These are phyloP conservation scores for Lepidochrysops patricia DNA, from an alignment of 2,888 invertebrate species.

Conservation along the genomic window DNA sequence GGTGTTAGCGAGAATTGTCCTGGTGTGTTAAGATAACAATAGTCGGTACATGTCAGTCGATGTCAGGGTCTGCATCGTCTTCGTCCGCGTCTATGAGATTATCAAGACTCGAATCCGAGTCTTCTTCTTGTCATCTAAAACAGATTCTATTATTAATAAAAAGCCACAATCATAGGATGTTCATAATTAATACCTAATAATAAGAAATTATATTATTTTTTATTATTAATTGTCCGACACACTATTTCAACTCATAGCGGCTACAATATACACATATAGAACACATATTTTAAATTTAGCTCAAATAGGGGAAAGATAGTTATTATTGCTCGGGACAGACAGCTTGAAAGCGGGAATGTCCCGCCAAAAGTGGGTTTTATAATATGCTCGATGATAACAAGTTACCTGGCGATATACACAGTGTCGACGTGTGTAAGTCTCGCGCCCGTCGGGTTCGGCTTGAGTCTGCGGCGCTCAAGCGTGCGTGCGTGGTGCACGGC, in stretches of 20 bases:
- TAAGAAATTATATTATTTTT: too few species aligned
- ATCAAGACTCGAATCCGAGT: conserved; percentile 72
- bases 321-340: too few species aligned
- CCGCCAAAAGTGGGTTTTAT: too few species aligned
- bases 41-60: conserved; percentile 45
- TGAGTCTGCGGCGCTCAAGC: conserved; percentile 49
- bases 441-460: conserved; percentile 39
- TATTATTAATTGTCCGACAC: background rate
- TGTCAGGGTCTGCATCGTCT: conserved; percentile 49
- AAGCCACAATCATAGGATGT: too few species aligned
- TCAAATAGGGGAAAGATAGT: too few species aligned
- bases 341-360: too few species aligned
- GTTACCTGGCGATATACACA: conserved; percentile 76
- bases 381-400: too few species aligned
- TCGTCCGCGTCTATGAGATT: conserved; percentile 59
- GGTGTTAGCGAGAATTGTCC: too few species aligned
- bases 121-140: conserved; percentile 67
- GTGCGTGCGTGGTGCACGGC: conserved; percentile 62
- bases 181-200: background rate
- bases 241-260: background rate
- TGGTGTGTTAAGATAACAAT: conserved; percentile 41
- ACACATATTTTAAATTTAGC: too few species aligned
- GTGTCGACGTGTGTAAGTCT: conserved; percentile 72
- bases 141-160: too few species aligned
- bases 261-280: too few species aligned